Conservation (phyloP, 1,140 invertebrate genomes). For the Apis florea region DNA sequence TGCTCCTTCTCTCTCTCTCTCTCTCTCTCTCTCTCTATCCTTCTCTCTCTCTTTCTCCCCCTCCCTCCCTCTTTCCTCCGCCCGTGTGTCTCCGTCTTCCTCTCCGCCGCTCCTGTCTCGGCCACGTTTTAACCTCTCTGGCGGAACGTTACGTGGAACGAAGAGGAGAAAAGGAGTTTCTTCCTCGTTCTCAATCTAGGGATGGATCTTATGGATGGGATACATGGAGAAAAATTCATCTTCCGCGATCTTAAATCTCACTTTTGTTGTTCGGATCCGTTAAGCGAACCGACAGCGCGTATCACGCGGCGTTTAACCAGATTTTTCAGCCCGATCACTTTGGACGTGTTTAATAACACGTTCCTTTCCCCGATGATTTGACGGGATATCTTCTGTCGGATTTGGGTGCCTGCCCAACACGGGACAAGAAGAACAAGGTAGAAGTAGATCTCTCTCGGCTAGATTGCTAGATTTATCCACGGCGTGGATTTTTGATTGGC, state of each 20-base stretch:
- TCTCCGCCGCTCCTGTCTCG: too few relatives aligned
- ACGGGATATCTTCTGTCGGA: conserved; percentile 10
- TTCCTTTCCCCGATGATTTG: conserved; percentile 9
- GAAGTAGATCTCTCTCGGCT: neutral
- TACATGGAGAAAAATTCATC: too few relatives aligned
- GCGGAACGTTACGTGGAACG: neutral
- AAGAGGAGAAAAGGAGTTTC: neutral
- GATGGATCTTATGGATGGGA: too few relatives aligned
- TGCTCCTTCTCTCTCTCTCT: conserved; percentile 27
- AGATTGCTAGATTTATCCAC: neutral
- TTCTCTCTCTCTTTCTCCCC: neutral
- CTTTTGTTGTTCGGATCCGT: neutral
- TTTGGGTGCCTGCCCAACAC: too few relatives aligned
- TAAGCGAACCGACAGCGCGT: conserved; percentile 14
- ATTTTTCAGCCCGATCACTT: conserved; percentile 10
- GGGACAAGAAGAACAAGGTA: too few relatives aligned
- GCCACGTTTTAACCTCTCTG: too few relatives aligned
- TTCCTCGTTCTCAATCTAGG: neutral
- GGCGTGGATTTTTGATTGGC: neutral
- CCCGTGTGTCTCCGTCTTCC: too few relatives aligned
- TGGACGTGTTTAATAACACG: conserved; percentile 30
- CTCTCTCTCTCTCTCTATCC: conserved; percentile 4
- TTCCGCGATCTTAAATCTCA: too few relatives aligned
- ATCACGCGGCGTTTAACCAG: conserved; percentile 1
- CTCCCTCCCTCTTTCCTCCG: neutral